phyloP scores from a whole-genome alignment of 1,140 invertebrate genomes.

The Drosophila ironensis region DNA sequence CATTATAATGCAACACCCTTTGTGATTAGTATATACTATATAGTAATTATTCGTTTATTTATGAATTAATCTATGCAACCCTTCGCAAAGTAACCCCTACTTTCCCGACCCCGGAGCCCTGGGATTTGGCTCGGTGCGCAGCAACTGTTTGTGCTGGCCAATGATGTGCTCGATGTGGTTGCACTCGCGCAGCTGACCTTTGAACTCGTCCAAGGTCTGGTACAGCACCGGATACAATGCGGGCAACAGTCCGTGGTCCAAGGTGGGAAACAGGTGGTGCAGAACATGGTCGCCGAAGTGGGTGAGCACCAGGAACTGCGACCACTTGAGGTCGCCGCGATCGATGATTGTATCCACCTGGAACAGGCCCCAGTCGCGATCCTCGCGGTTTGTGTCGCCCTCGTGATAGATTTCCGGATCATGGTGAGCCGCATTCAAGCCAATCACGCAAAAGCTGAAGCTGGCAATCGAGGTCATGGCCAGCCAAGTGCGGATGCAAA shows the following conservation, averaged over 20 bases:
- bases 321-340: slow-evolving; percentile 87
- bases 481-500: slow-evolving; percentile 84
- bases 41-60: not conserved
- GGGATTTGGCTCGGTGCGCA: slow-evolving; percentile 83
- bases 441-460: slow-evolving; percentile 86
- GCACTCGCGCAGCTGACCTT: slow-evolving; percentile 83
- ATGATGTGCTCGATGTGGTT: slow-evolving; percentile 85
- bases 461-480: slow-evolving; percentile 85
- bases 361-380: slow-evolving; percentile 90
- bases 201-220: slow-evolving; percentile 88
- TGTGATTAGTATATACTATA: not conserved
- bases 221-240: slow-evolving; percentile 86
- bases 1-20: no score
- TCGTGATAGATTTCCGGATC: slow-evolving; percentile 93
- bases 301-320: slow-evolving; percentile 86
- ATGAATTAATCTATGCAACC: not conserved
- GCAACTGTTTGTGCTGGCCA: slow-evolving; percentile 87
- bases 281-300: slow-evolving; percentile 90
- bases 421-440: slow-evolving; percentile 91
- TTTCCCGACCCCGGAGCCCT: slow-evolving; percentile 61
- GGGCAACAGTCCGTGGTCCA: slow-evolving; percentile 88
- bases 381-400: slow-evolving; percentile 86
- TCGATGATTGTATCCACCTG: slow-evolving; percentile 90
- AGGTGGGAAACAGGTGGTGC: slow-evolving; percentile 91
- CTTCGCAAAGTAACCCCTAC: not conserved